Percentiles rank a stretch among this genome's conserved stretches.
Conservation (phyloP, 2,888 invertebrate genomes). For the Sphaerophoria taeniata region DNA sequence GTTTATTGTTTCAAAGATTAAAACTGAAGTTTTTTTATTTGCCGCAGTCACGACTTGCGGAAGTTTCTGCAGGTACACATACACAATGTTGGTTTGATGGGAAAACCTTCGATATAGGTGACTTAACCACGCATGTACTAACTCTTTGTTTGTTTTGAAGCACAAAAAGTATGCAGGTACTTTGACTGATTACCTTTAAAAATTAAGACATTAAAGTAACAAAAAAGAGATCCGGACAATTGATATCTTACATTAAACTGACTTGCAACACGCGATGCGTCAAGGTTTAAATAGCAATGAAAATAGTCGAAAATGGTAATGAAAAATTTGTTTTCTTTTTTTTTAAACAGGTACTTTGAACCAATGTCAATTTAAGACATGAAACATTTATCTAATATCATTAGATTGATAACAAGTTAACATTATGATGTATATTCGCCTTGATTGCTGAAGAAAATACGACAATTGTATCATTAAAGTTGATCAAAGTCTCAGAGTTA, state of each 20-base stretch:
- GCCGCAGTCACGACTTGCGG: constrained; percentile 23
- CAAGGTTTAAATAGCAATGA: constrained; percentile 20
- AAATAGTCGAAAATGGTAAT: not conserved
- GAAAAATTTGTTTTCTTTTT: not conserved
- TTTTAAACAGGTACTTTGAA: no score
- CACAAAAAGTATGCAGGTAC: not conserved
- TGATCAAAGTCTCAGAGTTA: no score
- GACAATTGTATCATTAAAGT: no score
- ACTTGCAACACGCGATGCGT: constrained; percentile 40
- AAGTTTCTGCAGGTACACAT: constrained; percentile 9
- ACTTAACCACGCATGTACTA: not conserved
- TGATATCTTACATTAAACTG: constrained; percentile 4
- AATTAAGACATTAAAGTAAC: constrained; percentile 27
- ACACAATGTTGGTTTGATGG: not conserved
- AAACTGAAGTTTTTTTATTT: not conserved
- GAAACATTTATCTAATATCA: no score
- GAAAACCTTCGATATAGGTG: constrained; percentile 1
- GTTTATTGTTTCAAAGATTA: constrained; percentile 23
- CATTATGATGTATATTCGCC: no score
- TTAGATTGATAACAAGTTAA: no score
- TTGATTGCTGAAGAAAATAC: no score
- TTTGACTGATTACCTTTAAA: constrained; percentile 27
- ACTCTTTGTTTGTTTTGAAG: constrained; percentile 12
- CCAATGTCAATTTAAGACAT: not conserved
- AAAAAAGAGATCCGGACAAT: constrained; percentile 17